Conservation (phyloP, 2,113 vertebrate species). For the Athene noctua region DNA sequence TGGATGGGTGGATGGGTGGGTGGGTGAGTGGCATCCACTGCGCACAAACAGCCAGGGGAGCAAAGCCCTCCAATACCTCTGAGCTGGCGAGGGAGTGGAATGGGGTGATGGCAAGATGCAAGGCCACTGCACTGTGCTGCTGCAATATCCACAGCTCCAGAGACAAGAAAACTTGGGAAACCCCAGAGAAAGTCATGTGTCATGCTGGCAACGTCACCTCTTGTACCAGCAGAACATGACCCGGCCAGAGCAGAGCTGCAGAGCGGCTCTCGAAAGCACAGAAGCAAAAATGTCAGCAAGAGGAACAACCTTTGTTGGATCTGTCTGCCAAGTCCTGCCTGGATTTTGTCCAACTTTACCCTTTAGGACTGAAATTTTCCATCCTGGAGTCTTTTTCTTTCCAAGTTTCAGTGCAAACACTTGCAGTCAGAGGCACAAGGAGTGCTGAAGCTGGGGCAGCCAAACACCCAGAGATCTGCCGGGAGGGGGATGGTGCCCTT, state of each 20-base stretch:
- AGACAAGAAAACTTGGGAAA: neutral
- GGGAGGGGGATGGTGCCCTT: neutral
- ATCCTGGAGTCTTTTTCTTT: neutral
- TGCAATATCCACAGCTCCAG: neutral
- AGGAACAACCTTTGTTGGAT: neutral
- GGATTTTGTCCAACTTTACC: neutral
- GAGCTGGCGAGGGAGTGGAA: neutral
- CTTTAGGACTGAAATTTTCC: neutral
- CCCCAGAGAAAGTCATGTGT: neutral
- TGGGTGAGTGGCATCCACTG: neutral
- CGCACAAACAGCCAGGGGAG: neutral
- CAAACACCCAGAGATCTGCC: neutral
- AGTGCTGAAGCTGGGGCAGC: neutral
- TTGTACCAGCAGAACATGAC: neutral
- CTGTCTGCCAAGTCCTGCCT: neutral
- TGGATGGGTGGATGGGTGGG: neutral
- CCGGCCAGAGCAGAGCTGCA: neutral
- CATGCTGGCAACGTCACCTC: neutral
- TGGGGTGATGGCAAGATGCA: neutral
- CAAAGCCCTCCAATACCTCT: neutral
- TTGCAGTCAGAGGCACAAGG: neutral
- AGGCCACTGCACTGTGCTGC: neutral
- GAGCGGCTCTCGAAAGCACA: neutral
- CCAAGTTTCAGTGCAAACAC: neutral
- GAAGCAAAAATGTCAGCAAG: neutral